Conservation (phyloP, 2,888 invertebrate species). For the Rhagium mordax region DNA sequence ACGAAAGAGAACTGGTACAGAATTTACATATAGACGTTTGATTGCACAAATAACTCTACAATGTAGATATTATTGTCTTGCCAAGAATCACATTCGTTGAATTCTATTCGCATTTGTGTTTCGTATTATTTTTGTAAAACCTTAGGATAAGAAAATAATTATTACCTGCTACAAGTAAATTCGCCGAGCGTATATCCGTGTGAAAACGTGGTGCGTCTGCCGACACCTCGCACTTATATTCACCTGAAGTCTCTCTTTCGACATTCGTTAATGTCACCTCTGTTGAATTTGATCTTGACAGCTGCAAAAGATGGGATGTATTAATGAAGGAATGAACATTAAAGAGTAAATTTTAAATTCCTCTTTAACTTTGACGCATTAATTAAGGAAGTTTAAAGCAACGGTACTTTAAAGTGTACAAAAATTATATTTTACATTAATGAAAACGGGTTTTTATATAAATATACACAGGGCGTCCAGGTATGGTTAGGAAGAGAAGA, state of each 20-base stretch:
- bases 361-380: background rate
- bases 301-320: slow-evolving; percentile 65
- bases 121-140: background rate
- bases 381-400: background rate
- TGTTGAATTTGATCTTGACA: slow-evolving; percentile 72
- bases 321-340: background rate
- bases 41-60: slow-evolving; percentile 23
- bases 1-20: slow-evolving; percentile 6
- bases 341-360: background rate
- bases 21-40: slow-evolving; percentile 21
- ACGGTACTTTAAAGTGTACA: background rate
- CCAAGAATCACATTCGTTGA: background rate
- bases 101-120: background rate
- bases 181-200: slow-evolving; percentile 72
- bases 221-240: slow-evolving; percentile 75
- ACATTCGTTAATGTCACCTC: slow-evolving; percentile 73
- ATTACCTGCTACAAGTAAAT: slow-evolving; percentile 72
- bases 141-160: background rate
- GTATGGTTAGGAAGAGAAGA: no score
- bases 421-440: background rate
- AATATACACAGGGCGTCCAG: no score
- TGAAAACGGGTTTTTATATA: no score
- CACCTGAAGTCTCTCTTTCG: slow-evolving; percentile 72
- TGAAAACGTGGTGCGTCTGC: slow-evolving; percentile 75
- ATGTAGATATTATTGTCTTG: slow-evolving; percentile 14